Conservation (phyloP, 2,888 invertebrate species). For the Oasisia sp. region DNA sequence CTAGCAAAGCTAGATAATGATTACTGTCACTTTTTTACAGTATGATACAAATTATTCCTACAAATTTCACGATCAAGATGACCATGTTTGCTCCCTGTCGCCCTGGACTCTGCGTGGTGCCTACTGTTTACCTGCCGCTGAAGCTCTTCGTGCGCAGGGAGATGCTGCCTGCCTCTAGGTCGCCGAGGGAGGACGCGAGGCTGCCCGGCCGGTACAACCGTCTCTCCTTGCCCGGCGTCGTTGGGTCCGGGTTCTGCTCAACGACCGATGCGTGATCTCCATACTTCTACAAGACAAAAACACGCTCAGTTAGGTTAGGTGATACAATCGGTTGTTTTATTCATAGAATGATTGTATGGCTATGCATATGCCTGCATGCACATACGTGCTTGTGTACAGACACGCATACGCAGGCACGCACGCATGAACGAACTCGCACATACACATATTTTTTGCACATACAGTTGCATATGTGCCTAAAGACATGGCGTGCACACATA, state of each 20-base stretch:
- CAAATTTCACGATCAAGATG: too few relatives aligned
- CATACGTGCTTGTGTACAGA: neutral
- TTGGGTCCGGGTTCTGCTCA: neutral
- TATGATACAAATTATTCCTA: too few relatives aligned
- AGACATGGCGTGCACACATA: too few relatives aligned
- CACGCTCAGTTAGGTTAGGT: neutral
- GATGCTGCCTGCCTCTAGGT: slow-evolving; percentile 19
- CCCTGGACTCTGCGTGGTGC: too few relatives aligned
- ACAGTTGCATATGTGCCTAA: too few relatives aligned
- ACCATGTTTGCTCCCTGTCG: too few relatives aligned
- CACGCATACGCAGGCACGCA: neutral
- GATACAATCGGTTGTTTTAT: neutral
- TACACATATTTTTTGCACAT: neutral
- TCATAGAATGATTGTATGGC: neutral
- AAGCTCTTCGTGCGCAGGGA: slow-evolving; percentile 18
- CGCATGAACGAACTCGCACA: neutral
- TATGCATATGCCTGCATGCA: neutral
- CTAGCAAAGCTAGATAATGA: too few relatives aligned
- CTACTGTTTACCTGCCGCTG: neutral
- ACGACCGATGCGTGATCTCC: neutral
- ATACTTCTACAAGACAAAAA: neutral
- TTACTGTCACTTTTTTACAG: too few relatives aligned
- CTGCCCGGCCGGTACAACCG: slow-evolving; percentile 33
- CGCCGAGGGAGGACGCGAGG: slow-evolving; percentile 26
- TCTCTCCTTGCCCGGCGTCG: slow-evolving; percentile 17